phyloP scores from a whole-genome alignment of 2,113 vertebrate species.

The Eonycteris spelaea region DNA sequence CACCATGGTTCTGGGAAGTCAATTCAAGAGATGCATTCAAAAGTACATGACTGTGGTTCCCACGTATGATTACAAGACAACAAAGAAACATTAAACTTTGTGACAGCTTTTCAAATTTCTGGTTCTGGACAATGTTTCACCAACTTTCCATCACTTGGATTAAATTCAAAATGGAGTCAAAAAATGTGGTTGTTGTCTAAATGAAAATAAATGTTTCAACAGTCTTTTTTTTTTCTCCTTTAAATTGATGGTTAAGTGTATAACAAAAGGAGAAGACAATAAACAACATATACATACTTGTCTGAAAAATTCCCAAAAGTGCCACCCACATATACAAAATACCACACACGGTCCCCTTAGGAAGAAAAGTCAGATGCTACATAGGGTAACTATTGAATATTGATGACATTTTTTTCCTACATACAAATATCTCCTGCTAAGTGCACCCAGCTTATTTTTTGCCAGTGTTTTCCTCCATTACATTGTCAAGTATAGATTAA shows the following conservation, averaged over 20 bases:
- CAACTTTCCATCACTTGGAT: slow-evolving; percentile 59
- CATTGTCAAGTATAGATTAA: slow-evolving; percentile 26
- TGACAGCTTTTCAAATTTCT: slow-evolving; percentile 43
- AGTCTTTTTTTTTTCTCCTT: background rate
- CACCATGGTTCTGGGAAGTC: slow-evolving; percentile 23
- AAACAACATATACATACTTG: slow-evolving; percentile 67
- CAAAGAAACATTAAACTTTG: slow-evolving; percentile 14
- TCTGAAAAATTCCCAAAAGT: slow-evolving; percentile 55
- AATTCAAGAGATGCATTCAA: slow-evolving; percentile 19
- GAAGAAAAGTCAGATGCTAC: slow-evolving; percentile 61
- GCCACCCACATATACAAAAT: slow-evolving; percentile 71
- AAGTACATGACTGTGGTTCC: background rate
- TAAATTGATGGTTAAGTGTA: slow-evolving; percentile 66
- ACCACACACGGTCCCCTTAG: slow-evolving; percentile 69
- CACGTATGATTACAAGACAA: slow-evolving; percentile 22
- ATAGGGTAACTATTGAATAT: slow-evolving; percentile 61
- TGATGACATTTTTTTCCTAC: slow-evolving; percentile 48
- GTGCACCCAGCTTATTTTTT: slow-evolving; percentile 37
- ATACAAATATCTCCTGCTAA: slow-evolving; percentile 47
- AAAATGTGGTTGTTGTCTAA: slow-evolving; percentile 53
- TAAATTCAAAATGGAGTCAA: slow-evolving; percentile 61
- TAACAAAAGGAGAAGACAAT: slow-evolving; percentile 73
- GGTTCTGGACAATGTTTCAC: slow-evolving; percentile 53
- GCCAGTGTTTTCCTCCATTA: background rate
- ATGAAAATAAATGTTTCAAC: slow-evolving; percentile 72